Evolutionary conservation across 2,797 vertebrate genomes (phyloP), one percentile per base, ranked within the genome.

Genomic region (Holocentrus rufus): DNA sequence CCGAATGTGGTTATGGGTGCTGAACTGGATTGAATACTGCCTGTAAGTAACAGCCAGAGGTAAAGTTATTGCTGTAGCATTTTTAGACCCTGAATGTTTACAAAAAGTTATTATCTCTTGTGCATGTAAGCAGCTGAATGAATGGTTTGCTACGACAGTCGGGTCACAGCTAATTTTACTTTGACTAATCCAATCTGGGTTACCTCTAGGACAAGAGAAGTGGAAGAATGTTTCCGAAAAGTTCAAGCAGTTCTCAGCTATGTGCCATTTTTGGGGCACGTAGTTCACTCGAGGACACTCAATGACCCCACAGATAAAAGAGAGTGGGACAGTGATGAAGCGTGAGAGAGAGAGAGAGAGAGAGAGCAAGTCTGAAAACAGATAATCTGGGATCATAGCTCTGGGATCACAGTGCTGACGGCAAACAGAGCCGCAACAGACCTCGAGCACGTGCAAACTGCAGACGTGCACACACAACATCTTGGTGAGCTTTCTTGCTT

Each of bases 321-420:
- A 84, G 85, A 85, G 73, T 73, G 57, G 76, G 77, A 72, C 85
- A 84, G 72, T 25, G 55, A 59, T 60, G 23, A 69, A 72, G 77
- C 44, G 77, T 62, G 69, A 46, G 79, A 72, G 77, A 20, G 76
- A 66, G 77, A 82, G 56, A 36, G 56, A 72, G 77, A 20, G 76
- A 66, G 77, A 82, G 56, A 36, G 56, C 34, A 56, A 74, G 76
- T 81, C 76, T 63, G 64, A 67, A 39, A 54, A 47, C 55, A 77
- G 74, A 88, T 89, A 84, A 90, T 87, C 83, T 73, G 56, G 80
- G 83, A 84, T 88, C 81, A 90, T 66, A 49, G 72, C 25, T 87
- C 83, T 73, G 56, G 80, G 83, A 84, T 88, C 81, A 90, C 68
- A 49, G 72, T 25, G 65, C 59, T 74, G 80, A 81, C n/a, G 50